Base-by-base conservation (phyloP, 37 sponge, comb jelly and placozoan species). In the Oscarella lobularis region DNA sequence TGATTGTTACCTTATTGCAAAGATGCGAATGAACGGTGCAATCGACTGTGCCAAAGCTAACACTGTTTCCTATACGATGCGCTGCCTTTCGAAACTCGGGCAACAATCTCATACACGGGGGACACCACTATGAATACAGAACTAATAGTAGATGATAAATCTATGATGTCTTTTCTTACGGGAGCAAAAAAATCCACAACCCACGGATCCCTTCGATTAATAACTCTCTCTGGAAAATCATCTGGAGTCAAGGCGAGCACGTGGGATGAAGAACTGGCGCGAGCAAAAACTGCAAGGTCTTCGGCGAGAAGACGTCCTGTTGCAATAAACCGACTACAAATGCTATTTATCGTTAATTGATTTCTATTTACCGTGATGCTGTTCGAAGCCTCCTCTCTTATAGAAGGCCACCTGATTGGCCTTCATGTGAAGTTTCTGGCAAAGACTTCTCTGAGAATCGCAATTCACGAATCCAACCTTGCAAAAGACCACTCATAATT, bases 31-130 rank as follows among this genome's bases (percentile, higher is more conserved):
- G 82, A 39, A 74, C 72, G 27, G 77, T 31, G 41, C 82, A 81
- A 37, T 81, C 82, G 72, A 81, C 82, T 35, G 77, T 81, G 2
- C 82, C 82, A 68, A 81, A 81, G 32, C 27, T 79, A 2, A 81
- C 38, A 4, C 35, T 34, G 3, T 75, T 29, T 41, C 74, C 69
- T 37, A 79, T 67, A 20, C 41, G 55, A 41, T 41, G 29, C 1
- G 82, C 76, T 1, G 82, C 82, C 1, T 66, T 33, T 5, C 82
- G 67, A 31, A 66, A 67, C 35, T 81, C 77, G 3, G 82, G 82
- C 27, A 81, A 38, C 72, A 81, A 37, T 40, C 40, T 1, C 70
- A 66, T 78, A 37, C 82, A 81, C 2, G 82, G 82, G 33, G 82
- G 82, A 34, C 82, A 81, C 82, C 82, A 81, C 75, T 67, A 68